Evolutionary conservation across 2,113 vertebrate species (phyloP).

Genomic region (Lophura nycthemera): DNA sequence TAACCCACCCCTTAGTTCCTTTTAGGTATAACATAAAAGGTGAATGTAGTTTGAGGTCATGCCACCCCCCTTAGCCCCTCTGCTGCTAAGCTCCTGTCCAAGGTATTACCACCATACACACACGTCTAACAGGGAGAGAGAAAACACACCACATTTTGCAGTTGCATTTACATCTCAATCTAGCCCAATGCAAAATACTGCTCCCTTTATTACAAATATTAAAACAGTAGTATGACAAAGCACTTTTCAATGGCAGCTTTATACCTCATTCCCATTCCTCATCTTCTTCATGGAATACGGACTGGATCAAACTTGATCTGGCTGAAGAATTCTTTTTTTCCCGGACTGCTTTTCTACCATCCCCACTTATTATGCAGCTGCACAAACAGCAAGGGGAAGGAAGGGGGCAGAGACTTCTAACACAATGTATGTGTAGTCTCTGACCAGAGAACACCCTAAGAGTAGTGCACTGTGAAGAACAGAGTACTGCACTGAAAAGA

Average conservation of each 20-base stretch:
- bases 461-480: not conserved
- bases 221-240: not conserved
- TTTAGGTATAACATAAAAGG: not conserved
- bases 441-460: constrained; percentile 4
- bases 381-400: not conserved
- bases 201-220: not conserved
- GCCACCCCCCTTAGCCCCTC: not conserved
- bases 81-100: not conserved
- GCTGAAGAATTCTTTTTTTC: not conserved
- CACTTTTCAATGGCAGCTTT: not conserved
- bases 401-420: not conserved
- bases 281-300: not conserved
- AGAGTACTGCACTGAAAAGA: not conserved
- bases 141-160: not conserved
- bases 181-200: not conserved
- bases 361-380: not conserved
- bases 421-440: not conserved
- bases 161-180: not conserved
- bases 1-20: not conserved
- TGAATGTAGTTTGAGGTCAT: not conserved
- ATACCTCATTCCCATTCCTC: not conserved
- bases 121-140: not conserved
- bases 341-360: not conserved
- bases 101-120: not conserved
- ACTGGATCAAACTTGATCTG: not conserved